Evolutionary conservation across 1,140 invertebrate species (phyloP).

Genomic region (Gryllus bimaculatus): DNA sequence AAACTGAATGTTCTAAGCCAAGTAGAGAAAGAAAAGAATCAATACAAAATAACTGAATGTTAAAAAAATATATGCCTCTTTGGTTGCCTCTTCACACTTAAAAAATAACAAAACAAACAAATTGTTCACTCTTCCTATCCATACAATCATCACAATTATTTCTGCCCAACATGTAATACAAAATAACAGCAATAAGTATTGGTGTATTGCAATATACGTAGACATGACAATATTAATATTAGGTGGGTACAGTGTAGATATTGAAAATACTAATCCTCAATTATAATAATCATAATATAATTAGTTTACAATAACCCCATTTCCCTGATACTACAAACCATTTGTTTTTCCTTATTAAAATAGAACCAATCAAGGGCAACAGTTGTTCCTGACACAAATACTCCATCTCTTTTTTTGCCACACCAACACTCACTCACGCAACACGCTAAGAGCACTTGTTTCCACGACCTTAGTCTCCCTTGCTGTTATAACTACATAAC

Average conservation of each 20-base stretch:
- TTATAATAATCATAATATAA: neutral
- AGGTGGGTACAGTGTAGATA: neutral
- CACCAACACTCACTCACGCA: neutral
- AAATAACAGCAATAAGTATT: neutral
- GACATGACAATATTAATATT: neutral
- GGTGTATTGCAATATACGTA: neutral
- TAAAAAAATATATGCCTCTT: neutral
- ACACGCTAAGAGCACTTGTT: neutral
- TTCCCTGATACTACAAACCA: neutral
- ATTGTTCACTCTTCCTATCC: neutral
- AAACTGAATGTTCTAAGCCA: too few species aligned
- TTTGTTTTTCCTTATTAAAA: constrained; percentile 6
- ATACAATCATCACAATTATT: neutral
- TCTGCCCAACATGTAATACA: neutral
- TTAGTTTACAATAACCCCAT: neutral
- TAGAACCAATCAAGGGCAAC: neutral
- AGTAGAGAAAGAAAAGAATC: too few species aligned
- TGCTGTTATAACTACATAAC: neutral
- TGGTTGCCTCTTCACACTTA: neutral
- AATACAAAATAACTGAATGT: neutral
- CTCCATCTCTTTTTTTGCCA: neutral
- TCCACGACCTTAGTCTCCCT: neutral
- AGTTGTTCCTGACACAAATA: neutral
- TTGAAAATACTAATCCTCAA: neutral
- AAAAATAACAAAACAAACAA: neutral